These are phyloP conservation scores for Galendromus occidentalis DNA, from an alignment of 1,140 invertebrate genomes.

Conservation along the genomic window DNA sequence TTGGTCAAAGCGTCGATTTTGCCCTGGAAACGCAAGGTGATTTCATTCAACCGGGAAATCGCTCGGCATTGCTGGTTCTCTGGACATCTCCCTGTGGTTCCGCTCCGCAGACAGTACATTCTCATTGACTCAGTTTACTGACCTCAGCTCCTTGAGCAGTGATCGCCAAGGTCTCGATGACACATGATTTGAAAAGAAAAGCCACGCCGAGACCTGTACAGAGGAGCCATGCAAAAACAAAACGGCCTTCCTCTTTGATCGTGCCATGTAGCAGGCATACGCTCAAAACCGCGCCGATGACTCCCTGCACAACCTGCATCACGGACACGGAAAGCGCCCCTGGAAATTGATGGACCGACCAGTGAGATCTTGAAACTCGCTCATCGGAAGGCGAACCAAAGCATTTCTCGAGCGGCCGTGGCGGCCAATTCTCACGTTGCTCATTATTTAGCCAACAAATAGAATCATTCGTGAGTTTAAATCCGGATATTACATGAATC, in stretches of 20 bases:
- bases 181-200: background rate
- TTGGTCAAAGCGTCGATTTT: background rate
- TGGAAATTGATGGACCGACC: no score
- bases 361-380: no score
- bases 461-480: no score
- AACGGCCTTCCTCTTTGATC: background rate
- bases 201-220: background rate
- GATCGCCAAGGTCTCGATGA: conserved; percentile 1
- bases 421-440: no score
- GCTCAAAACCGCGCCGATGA: background rate
- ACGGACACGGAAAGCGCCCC: background rate
- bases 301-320: background rate
- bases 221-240: background rate
- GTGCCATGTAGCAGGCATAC: background rate
- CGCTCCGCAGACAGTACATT: no score
- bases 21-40: background rate
- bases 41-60: background rate
- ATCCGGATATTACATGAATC: background rate
- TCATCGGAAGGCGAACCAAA: no score
- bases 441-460: no score
- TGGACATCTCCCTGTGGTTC: no score
- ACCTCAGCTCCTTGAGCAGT: background rate
- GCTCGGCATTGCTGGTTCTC: background rate
- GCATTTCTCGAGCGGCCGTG: no score
- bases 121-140: no score